A percentile compares a stretch with the other conserved stretches of the same genome.
phyloP scores from a whole-genome alignment of 2,797 vertebrate genomes.

The Spheniscus humboldti region DNA sequence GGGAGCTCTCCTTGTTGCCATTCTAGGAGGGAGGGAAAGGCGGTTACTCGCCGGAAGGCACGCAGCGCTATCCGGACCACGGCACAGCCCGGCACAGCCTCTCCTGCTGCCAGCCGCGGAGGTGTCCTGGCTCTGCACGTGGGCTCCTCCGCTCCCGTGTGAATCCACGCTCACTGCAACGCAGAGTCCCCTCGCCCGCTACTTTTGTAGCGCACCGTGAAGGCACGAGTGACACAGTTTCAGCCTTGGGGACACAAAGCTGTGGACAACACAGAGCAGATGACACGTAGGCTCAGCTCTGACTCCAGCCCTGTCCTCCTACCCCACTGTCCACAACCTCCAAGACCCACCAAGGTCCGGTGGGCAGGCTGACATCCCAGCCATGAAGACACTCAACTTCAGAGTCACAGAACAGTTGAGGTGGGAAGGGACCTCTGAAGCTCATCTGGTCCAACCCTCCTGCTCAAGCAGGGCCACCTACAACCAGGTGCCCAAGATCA shows the following conservation, averaged over 20 bases:
- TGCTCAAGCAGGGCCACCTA: neutral
- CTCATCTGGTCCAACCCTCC: neutral
- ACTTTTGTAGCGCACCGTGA: accelerated
- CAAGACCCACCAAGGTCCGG: neutral
- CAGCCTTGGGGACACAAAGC: neutral
- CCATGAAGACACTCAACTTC: neutral
- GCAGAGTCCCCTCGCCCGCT: neutral
- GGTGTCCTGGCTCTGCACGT: accelerated
- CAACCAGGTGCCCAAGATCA: neutral
- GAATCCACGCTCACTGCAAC: neutral
- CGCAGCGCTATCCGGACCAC: accelerated
- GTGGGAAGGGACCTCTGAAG: neutral
- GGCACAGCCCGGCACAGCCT: neutral
- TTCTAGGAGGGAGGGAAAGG: conserved; percentile 77
- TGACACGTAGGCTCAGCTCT: neutral
- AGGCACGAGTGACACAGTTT: neutral
- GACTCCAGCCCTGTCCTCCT: neutral
- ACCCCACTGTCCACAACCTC: accelerated
- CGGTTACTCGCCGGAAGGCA: neutral
- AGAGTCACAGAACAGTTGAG: neutral
- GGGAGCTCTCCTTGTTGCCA: conserved; percentile 86
- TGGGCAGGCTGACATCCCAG: neutral
- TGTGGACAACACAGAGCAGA: neutral
- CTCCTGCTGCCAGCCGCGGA: accelerated
- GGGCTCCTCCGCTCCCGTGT: neutral